Conservation (phyloP, 2,113 vertebrate species). For the Oenanthe oenanthe region DNA sequence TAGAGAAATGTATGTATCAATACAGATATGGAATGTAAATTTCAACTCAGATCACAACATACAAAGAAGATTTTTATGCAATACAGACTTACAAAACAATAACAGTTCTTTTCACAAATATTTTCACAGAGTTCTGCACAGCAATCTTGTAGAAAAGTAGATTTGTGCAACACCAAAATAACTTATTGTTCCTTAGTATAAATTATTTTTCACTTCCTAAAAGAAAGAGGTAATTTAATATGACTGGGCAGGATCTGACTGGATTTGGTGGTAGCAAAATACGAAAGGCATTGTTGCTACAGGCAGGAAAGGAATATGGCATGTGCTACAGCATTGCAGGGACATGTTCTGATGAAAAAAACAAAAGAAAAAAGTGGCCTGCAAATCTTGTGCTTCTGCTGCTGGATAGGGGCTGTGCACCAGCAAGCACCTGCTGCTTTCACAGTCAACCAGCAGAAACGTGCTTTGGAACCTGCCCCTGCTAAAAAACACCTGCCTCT, state of each 20-base stretch:
- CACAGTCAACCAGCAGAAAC: background rate
- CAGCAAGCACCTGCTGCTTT: background rate
- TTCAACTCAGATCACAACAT: slow-evolving; percentile 75
- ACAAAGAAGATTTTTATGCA: slow-evolving; percentile 79
- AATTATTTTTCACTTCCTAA: slow-evolving; percentile 65
- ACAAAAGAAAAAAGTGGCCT: background rate
- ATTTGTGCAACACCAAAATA: slow-evolving; percentile 79
- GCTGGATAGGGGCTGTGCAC: background rate
- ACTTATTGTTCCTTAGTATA: slow-evolving; percentile 74
- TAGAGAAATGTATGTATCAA: slow-evolving; percentile 43
- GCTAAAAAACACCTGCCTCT: background rate
- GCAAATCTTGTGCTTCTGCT: background rate
- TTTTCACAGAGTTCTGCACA: slow-evolving; percentile 79
- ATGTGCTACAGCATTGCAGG: background rate
- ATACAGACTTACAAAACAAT: slow-evolving; percentile 75
- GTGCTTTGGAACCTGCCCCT: slow-evolving; percentile 44
- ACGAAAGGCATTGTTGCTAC: background rate
- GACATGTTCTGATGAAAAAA: background rate
- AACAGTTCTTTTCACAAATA: slow-evolving; percentile 75
- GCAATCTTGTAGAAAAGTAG: slow-evolving; percentile 80
- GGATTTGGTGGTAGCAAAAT: slow-evolving; percentile 46
- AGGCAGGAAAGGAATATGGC: background rate
- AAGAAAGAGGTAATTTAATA: slow-evolving; percentile 47
- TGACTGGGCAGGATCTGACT: slow-evolving; percentile 19
- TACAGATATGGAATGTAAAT: slow-evolving; percentile 63